These are phyloP conservation scores for Hoplias malabaricus DNA, from an alignment of 2,113 vertebrate species.

Conservation along the genomic window DNA sequence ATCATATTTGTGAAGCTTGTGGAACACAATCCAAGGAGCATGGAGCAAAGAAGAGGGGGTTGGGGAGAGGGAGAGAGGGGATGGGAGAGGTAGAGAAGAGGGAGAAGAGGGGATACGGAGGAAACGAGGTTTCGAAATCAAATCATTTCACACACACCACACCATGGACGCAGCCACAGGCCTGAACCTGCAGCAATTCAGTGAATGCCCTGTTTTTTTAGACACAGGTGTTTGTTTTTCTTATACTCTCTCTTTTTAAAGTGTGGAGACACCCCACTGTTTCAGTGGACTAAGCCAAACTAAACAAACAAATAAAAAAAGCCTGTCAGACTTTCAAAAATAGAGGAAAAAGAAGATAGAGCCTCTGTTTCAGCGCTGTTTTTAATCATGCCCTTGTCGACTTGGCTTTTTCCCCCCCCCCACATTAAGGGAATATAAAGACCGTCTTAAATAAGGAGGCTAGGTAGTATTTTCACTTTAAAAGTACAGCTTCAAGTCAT, in stretches of 20 bases:
- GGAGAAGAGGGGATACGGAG: conserved; percentile 71
- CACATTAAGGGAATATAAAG: too few species aligned
- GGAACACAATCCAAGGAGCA: conserved; percentile 81
- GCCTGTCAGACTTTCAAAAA: not conserved
- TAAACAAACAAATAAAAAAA: conserved; percentile 46
- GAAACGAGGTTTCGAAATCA: conserved; percentile 77
- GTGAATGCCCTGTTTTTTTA: conserved; percentile 50
- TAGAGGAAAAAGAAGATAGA: conserved; percentile 20
- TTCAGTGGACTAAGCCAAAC: conserved; percentile 38
- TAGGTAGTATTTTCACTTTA: too few species aligned
- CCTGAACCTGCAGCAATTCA: conserved; percentile 38
- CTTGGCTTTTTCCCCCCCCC: too few species aligned
- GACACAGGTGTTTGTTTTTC: conserved; percentile 30
- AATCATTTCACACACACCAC: conserved; percentile 66
- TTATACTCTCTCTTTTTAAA: conserved; percentile 59
- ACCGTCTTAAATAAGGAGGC: too few species aligned
- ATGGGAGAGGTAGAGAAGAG: conserved; percentile 69
- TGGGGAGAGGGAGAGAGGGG: conserved; percentile 61
- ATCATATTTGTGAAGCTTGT: conserved; percentile 99
- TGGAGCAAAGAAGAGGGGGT: conserved; percentile 39
- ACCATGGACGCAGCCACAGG: conserved; percentile 57
- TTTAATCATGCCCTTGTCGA: not conserved
- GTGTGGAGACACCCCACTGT: conserved; percentile 51
- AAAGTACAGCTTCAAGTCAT: too few species aligned
- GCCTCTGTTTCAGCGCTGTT: not conserved